phyloP scores from a whole-genome alignment of 2,888 invertebrate species.

The Epinotia demarniana region DNA sequence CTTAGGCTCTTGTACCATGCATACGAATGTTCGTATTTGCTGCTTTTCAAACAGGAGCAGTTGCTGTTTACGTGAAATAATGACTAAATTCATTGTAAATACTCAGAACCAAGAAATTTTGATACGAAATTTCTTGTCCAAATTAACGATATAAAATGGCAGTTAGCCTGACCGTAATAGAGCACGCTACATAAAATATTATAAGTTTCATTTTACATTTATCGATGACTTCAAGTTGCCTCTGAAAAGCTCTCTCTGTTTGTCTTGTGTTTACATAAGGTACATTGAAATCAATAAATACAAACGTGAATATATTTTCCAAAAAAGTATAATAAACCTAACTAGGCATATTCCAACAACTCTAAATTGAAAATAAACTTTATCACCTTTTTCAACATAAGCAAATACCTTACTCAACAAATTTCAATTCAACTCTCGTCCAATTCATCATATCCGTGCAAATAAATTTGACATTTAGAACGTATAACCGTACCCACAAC shows the following conservation, averaged over 20 bases:
- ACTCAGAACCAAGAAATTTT: background rate
- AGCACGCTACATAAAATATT: no score
- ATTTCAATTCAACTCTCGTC: slow-evolving; percentile 10
- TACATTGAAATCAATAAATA: no score
- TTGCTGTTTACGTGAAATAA: background rate
- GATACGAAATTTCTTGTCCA: no score
- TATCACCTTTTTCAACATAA: no score
- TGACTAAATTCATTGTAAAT: background rate
- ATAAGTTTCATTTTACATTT: no score
- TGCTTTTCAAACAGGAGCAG: background rate
- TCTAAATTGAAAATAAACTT: background rate
- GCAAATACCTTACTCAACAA: slow-evolving; percentile 15
- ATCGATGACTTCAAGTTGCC: no score
- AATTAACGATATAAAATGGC: no score
- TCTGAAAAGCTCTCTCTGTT: no score
- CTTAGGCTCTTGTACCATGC: slow-evolving; percentile 1
- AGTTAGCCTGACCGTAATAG: no score
- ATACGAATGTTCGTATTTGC: background rate
- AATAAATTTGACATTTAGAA: slow-evolving; percentile 41
- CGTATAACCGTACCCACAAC: slow-evolving; percentile 37
- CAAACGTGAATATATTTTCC: no score
- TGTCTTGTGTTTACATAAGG: no score
- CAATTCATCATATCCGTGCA: slow-evolving; percentile 27
- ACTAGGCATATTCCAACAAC: slow-evolving; percentile 5
- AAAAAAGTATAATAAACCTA: no score